Evolutionary conservation across 2,113 vertebrate species (phyloP).

Genomic region (Tachysurus vachellii): DNA sequence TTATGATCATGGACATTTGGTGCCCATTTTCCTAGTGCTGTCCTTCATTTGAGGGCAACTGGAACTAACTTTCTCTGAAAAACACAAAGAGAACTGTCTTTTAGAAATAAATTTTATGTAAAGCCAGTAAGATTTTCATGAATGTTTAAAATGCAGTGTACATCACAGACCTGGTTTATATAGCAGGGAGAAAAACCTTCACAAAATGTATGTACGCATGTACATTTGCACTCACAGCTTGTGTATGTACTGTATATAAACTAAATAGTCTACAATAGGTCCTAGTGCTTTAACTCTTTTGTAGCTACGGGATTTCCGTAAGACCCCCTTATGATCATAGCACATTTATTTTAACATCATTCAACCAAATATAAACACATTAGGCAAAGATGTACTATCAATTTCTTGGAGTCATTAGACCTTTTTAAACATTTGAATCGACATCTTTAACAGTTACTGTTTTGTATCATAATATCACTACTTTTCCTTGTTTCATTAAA

Average conservation of each 20-base stretch:
- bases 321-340: neutral
- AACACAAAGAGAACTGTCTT: neutral
- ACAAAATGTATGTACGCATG: neutral
- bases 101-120: neutral
- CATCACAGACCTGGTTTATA: neutral
- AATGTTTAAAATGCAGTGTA: neutral
- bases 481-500: neutral
- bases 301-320: neutral
- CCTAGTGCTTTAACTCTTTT: neutral
- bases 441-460: neutral
- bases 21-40: neutral
- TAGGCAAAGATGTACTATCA: neutral
- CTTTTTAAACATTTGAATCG: neutral
- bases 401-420: neutral
- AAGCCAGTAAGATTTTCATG: neutral
- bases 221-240: neutral
- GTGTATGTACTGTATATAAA: neutral
- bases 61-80: neutral
- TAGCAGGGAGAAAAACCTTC: neutral
- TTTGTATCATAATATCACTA: neutral
- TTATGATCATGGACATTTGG: slow-evolving; percentile 58
- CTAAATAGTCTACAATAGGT: neutral
- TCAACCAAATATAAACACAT: neutral
- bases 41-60: neutral
- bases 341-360: neutral